These are phyloP conservation scores for Neopipo cinnamomea DNA, from an alignment of 2,113 vertebrate species.

Conservation along the genomic window DNA sequence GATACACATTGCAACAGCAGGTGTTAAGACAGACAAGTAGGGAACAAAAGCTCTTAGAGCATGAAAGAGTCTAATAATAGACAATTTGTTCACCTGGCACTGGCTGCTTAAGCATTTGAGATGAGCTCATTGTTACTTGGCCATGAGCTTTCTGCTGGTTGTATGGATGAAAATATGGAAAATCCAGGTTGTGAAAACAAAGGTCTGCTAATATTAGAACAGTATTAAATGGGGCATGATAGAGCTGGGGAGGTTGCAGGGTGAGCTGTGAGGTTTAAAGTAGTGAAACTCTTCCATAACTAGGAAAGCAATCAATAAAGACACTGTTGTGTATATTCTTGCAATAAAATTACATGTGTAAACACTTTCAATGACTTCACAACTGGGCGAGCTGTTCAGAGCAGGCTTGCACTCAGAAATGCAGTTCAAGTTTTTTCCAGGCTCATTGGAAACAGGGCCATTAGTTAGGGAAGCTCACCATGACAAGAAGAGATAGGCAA, in stretches of 20 bases:
- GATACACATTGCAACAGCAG: constrained; percentile 53
- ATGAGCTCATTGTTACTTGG: constrained; percentile 70
- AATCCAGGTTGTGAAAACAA: constrained; percentile 65
- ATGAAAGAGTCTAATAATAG: constrained; percentile 69
- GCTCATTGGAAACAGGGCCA: neutral
- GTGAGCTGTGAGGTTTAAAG: neutral
- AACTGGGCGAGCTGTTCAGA: constrained; percentile 28
- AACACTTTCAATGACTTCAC: constrained; percentile 23
- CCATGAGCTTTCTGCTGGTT: constrained; percentile 35
- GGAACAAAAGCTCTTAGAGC: constrained; percentile 61
- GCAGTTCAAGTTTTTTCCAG: neutral
- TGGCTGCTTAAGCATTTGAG: constrained; percentile 33
- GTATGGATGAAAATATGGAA: constrained; percentile 21
- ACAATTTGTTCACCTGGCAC: constrained; percentile 66
- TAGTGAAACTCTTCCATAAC: neutral
- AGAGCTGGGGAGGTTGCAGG: neutral
- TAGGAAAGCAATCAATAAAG: constrained; percentile 14
- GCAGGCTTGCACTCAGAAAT: neutral
- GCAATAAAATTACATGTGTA: constrained; percentile 22
- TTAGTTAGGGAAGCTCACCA: constrained; percentile 1
- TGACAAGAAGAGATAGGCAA: neutral
- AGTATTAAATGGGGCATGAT: constrained; percentile 18
- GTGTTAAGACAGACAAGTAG: constrained; percentile 56
- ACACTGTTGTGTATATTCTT: neutral
- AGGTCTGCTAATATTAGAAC: constrained; percentile 69